Conservation (phyloP, 1,140 invertebrate species). For the Littorina saxatilis region DNA sequence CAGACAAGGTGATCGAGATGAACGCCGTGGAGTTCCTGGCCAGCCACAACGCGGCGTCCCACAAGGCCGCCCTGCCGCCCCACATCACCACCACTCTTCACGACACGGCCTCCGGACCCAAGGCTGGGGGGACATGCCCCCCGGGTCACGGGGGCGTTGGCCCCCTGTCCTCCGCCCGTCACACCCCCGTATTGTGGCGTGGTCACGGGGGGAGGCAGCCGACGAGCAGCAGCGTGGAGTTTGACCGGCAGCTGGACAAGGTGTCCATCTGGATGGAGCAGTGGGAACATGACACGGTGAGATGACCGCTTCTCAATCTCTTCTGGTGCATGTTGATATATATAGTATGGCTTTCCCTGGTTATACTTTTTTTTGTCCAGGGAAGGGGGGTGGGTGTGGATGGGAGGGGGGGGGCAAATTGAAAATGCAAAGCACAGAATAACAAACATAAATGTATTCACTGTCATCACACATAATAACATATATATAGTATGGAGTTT, state of each 20-base stretch:
- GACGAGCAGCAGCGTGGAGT: constrained; percentile 64
- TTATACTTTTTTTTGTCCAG: no score
- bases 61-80: neutral
- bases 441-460: no score
- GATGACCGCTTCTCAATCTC: no score
- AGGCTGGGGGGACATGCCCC: no score
- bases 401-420: neutral
- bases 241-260: constrained; percentile 71
- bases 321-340: neutral
- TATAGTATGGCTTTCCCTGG: no score
- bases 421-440: no score
- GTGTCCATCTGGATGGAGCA: constrained; percentile 68
- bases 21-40: constrained; percentile 34
- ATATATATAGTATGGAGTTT: no score
- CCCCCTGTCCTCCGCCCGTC: neutral
- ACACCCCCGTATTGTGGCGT: constrained; percentile 52
- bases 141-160: neutral
- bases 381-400: neutral
- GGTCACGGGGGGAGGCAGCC: constrained; percentile 65
- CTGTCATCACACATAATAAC: no score
- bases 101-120: no score
- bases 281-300: constrained; percentile 70
- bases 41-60: constrained; percentile 23
- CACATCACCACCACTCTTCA: neutral
- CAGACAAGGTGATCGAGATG: no score